Evolutionary conservation across 2,888 invertebrate species (phyloP).

Genomic region (Coelopa pilipes): DNA sequence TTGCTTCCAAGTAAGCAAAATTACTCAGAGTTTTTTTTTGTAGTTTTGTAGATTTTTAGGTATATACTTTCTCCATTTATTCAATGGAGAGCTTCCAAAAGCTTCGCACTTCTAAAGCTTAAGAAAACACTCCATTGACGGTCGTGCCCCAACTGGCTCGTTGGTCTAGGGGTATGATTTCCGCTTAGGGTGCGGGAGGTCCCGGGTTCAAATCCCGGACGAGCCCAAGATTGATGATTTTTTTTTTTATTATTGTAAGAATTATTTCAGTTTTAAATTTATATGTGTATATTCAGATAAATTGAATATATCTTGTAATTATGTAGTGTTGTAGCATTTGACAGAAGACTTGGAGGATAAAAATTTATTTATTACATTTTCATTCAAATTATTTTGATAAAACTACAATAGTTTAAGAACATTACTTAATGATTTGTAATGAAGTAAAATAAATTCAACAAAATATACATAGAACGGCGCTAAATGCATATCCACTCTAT

Average conservation of each 20-base stretch:
- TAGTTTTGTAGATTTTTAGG: not conserved
- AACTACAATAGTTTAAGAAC: too few relatives aligned
- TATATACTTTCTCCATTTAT: not conserved
- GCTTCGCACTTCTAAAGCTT: not conserved
- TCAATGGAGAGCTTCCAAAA: not conserved
- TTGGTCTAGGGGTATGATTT: constrained; percentile 68
- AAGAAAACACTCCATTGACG: constrained; percentile 2
- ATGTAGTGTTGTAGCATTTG: too few relatives aligned
- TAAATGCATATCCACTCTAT: too few relatives aligned
- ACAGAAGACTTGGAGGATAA: too few relatives aligned
- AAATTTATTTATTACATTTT: too few relatives aligned
- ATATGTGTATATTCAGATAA: not conserved
- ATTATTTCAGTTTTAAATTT: not conserved
- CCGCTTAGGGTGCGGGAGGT: constrained; percentile 69
- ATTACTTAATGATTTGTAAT: too few relatives aligned
- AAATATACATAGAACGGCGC: too few relatives aligned
- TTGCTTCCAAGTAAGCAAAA: not conserved
- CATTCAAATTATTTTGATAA: too few relatives aligned
- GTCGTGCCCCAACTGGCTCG: constrained; percentile 42
- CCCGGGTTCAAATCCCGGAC: constrained; percentile 69
- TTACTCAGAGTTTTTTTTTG: not conserved
- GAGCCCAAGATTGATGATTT: constrained; percentile 58
- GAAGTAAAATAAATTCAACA: too few relatives aligned
- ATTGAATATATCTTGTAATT: too few relatives aligned
- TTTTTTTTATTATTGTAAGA: constrained; percentile 27